Evolutionary conservation across 2,888 invertebrate species (phyloP).

Genomic region (Poecilus cupreus): DNA sequence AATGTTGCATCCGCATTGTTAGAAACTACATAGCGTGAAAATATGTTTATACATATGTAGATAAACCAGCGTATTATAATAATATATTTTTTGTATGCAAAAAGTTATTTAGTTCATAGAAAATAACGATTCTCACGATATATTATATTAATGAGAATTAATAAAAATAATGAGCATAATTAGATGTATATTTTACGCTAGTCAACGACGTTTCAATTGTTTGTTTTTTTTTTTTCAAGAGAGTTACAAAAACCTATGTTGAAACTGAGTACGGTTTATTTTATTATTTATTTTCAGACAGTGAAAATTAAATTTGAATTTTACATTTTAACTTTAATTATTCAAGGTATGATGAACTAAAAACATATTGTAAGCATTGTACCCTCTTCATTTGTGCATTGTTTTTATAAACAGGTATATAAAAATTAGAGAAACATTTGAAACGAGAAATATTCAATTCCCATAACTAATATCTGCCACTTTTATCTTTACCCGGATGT

Average conservation of each 20-base stretch:
- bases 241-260: neutral
- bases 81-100: constrained; percentile 26
- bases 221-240: neutral
- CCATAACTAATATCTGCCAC: too few species aligned
- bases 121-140: constrained; percentile 17
- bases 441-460: too few species aligned
- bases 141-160: constrained; percentile 2
- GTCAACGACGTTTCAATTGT: neutral
- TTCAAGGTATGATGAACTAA: too few species aligned
- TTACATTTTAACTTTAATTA: too few species aligned
- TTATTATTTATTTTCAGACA: neutral
- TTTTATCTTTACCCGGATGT: too few species aligned
- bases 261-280: neutral
- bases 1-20: constrained; percentile 1
- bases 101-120: neutral
- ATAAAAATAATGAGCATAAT: constrained; percentile 20
- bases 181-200: constrained; percentile 4
- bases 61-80: neutral
- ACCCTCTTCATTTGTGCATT: too few species aligned
- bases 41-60: constrained; percentile 1
- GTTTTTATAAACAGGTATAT: too few species aligned
- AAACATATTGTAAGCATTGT: too few species aligned
- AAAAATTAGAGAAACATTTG: too few species aligned
- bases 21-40: neutral
- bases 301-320: neutral